A percentile compares a stretch with the other conserved stretches of the same genome.
Evolutionary conservation across 2,888 invertebrate genomes (phyloP).

Genomic region (Drosophila pseudotakahashii): DNA sequence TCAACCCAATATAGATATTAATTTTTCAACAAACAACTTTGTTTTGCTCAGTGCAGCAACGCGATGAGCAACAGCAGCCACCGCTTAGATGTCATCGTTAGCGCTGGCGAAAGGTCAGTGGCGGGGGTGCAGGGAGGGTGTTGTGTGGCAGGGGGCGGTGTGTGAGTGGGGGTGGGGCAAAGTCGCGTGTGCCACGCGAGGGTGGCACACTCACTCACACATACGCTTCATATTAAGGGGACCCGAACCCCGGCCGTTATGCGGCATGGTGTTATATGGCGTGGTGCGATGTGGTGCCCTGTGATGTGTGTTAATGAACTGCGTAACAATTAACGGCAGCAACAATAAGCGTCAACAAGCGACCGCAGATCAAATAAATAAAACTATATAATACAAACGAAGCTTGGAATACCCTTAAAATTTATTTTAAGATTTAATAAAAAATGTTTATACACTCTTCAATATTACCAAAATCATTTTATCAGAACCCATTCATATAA

Average conservation of each 20-base stretch:
- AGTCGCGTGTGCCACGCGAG: conserved; percentile 77
- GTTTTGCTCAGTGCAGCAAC: conserved; percentile 4
- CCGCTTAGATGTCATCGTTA: conserved; percentile 77
- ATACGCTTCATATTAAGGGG: conserved; percentile 1
- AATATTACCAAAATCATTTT: too few species aligned
- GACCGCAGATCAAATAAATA: conserved; percentile 12
- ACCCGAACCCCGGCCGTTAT: conserved; percentile 18
- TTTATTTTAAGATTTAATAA: neutral
- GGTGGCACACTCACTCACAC: conserved; percentile 50
- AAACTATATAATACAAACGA: neutral
- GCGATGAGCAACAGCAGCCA: conserved; percentile 47
- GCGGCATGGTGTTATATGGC: conserved; percentile 22
- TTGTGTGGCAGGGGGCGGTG: conserved; percentile 1
- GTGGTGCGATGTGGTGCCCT: conserved; percentile 9
- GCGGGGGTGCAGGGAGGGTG: neutral
- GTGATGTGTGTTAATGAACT: conserved; percentile 73
- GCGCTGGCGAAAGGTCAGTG: conserved; percentile 44
- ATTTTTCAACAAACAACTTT: too few species aligned
- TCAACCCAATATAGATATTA: neutral
- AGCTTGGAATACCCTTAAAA: neutral
- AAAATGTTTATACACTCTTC: too few species aligned
- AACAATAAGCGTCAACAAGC: conserved; percentile 49
- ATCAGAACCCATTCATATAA: too few species aligned
- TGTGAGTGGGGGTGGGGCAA: conserved; percentile 28
- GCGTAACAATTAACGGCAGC: conserved; percentile 72